Conservation (phyloP, 2,888 invertebrate genomes). For the Aethes cnicana region DNA sequence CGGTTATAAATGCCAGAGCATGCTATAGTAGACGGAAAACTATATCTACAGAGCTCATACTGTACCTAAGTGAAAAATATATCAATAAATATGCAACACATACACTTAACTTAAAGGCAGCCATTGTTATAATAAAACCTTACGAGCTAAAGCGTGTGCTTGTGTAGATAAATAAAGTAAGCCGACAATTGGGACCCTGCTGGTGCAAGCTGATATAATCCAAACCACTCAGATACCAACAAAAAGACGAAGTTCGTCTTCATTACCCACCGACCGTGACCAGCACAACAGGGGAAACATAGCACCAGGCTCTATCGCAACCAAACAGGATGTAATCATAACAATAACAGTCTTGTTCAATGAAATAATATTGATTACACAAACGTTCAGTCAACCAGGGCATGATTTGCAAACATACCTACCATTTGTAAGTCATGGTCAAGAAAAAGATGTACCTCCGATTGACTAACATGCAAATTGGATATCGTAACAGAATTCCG, state of each 20-base stretch:
- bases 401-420: not conserved
- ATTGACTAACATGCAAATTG: too few species aligned
- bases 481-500: too few species aligned
- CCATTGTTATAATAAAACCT: constrained; percentile 50
- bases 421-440: not conserved
- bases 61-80: constrained; percentile 34
- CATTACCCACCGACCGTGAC: too few species aligned
- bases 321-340: constrained; percentile 3
- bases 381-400: not conserved
- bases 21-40: constrained; percentile 29
- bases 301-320: constrained; percentile 23
- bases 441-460: not conserved
- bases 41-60: constrained; percentile 13
- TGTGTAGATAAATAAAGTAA: constrained; percentile 42
- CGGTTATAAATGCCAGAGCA: constrained; percentile 41
- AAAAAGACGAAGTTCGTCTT: too few species aligned
- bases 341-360: constrained; percentile 3
- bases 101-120: constrained; percentile 54
- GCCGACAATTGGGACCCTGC: constrained; percentile 49
- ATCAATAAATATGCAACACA: constrained; percentile 57
- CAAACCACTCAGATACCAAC: too few species aligned
- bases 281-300: not conserved
- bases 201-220: too few species aligned
- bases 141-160: constrained; percentile 45
- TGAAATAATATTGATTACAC: not conserved